phyloP scores from a whole-genome alignment of 2,888 invertebrate genomes.

The Volucella zonaria region DNA sequence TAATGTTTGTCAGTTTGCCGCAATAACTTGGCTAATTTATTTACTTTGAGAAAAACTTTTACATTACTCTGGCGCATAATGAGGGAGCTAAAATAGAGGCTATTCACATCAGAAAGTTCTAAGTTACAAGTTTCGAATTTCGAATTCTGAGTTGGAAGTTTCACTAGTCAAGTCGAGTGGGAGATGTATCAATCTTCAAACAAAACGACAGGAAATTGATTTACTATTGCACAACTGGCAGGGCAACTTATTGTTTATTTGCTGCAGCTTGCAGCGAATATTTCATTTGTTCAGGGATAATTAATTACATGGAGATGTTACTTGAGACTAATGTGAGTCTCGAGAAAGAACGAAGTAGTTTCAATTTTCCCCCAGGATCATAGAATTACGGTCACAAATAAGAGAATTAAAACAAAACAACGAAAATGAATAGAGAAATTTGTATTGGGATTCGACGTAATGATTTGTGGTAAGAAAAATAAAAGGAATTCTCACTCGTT shows the following conservation, averaged over 20 bases:
- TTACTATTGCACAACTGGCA: conserved; percentile 37
- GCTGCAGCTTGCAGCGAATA: conserved; percentile 40
- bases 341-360: background rate
- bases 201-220: conserved; percentile 46
- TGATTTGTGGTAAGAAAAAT: conserved; percentile 14
- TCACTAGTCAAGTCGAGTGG: conserved; percentile 21
- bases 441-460: conserved; percentile 2
- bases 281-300: conserved; percentile 42
- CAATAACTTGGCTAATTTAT: conserved; percentile 42
- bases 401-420: conserved; percentile 13
- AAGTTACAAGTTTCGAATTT: background rate
- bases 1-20: conserved; percentile 27
- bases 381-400: conserved; percentile 5
- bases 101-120: conserved; percentile 1
- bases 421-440: conserved; percentile 3
- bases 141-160: background rate
- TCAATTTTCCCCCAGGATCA: background rate
- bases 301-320: conserved; percentile 29
- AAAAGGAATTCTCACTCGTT: background rate
- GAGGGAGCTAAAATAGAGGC: background rate
- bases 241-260: conserved; percentile 38
- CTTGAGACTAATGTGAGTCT: background rate
- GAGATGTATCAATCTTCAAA: conserved; percentile 56
- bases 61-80: background rate
- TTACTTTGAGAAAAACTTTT: conserved; percentile 20